Evolutionary conservation across 2,113 vertebrate genomes (phyloP), one percentile per base, ranked within the genome.

Genomic region (Lophius piscatorius): DNA sequence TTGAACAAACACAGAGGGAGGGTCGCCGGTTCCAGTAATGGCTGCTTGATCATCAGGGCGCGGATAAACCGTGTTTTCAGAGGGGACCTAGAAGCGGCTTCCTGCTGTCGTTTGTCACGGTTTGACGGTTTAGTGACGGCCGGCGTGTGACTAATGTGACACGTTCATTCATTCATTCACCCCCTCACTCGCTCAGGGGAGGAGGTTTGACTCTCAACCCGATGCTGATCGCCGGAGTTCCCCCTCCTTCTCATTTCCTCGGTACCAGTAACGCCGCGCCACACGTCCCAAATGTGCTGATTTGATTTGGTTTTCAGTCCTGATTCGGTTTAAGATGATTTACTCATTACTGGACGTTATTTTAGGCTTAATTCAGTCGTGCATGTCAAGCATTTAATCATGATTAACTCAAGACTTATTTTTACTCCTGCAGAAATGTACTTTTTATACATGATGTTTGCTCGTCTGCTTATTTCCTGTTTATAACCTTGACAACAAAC

Each of bases 101-200:
- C 54, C 72, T 82, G 64, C 36, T 34, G 34, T 63, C 48, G 52
- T 82, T 79, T 67, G 46, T 86, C 74, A 67, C 68, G n/a, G 45
- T 29, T 18, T 3, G 40, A 31, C 41, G 38, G 26, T 29, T 17
- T n/a, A 8, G 47, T 48, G 49, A 47, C 13, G 2, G 38, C 24
- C 49, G 48, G 41, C 61, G 50, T n/a, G 29, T 51, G 62, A 76
- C 56, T 72, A 40, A 44, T 58, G 63, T 50, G 49, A 29, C 59
- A n/a, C n/a, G n/a, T n/a, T n/a, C n/a, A n/a, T n/a, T n/a, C n/a
- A n/a, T n/a, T n/a, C n/a, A n/a, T n/a, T n/a, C n/a, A n/a, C n/a
- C n/a, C n/a, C n/a, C n/a, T n/a, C 35, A 11, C 28, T 21, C 18
- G 33, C 18, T 59, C 38, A 7, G 51, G 21, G 31, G 34, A 45